Percentiles rank a stretch among this genome's conserved stretches.
These are phyloP conservation scores for Argyra leucocephala DNA, from an alignment of 2,888 invertebrate genomes.

Conservation along the genomic window DNA sequence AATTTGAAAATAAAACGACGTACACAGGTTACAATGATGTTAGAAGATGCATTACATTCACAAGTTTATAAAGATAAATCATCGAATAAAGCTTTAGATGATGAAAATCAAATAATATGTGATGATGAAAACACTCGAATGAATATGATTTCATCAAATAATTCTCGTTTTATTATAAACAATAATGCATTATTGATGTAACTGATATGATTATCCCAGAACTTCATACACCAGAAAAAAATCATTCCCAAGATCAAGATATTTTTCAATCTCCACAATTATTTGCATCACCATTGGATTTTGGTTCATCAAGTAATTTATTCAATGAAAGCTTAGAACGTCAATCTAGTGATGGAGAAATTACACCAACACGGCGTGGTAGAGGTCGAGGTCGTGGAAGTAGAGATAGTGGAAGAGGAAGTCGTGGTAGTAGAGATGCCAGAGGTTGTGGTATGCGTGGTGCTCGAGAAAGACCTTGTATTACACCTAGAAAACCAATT, in stretches of 20 bases:
- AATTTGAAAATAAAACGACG: neutral
- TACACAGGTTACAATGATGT: neutral
- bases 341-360: neutral
- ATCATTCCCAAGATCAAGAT: neutral
- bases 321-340: neutral
- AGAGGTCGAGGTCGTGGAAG: neutral
- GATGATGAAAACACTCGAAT: neutral
- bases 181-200: neutral
- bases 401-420: too few relatives aligned
- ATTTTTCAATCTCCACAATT: neutral
- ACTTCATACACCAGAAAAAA: neutral
- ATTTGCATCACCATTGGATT: neutral
- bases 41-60: slow-evolving; percentile 5
- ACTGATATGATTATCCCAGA: neutral
- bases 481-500: slow-evolving; percentile 37
- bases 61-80: slow-evolving; percentile 10
- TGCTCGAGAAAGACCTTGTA: slow-evolving; percentile 30
- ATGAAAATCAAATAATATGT: neutral
- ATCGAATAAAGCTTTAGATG: too few relatives aligned
- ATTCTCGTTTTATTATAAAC: neutral
- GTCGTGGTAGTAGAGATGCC: slow-evolving; percentile 31
- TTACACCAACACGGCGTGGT: neutral
- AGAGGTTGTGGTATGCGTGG: slow-evolving; percentile 30
- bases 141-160: neutral
- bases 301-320: neutral